phyloP scores from a whole-genome alignment of 2,888 invertebrate genomes.

The Drosophila algonquin region DNA sequence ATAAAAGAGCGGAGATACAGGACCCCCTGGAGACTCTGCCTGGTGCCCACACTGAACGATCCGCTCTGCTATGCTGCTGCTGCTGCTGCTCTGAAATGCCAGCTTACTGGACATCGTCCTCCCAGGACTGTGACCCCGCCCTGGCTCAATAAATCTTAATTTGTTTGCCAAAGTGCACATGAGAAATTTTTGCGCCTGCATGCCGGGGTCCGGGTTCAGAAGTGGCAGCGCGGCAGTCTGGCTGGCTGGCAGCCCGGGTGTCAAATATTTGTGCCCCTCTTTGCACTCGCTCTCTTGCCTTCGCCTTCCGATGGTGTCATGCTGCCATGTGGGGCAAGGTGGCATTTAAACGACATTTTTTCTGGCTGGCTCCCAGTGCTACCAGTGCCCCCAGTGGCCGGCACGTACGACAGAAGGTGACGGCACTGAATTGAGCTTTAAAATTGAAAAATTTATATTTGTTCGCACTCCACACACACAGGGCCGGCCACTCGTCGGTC shows the following conservation, averaged over 20 bases:
- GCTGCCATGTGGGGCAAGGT: not conserved
- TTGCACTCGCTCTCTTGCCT: not conserved
- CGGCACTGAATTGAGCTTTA: constrained; percentile 28
- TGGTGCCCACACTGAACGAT: not conserved
- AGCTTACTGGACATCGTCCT: constrained; percentile 33
- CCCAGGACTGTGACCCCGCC: constrained; percentile 26
- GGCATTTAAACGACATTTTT: constrained; percentile 39
- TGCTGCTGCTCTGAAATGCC: constrained; percentile 37
- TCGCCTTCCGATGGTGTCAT: constrained; percentile 7
- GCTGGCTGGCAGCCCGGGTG: constrained; percentile 2
- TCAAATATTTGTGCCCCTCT: constrained; percentile 42
- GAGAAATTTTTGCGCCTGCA: constrained; percentile 56
- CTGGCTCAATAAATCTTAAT: constrained; percentile 73
- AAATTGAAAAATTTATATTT: constrained; percentile 43
- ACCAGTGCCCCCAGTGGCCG: not conserved
- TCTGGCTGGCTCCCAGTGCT: not conserved
- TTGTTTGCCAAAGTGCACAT: constrained; percentile 71
- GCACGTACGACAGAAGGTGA: constrained; percentile 25
- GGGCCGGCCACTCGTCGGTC: constrained; percentile 7
- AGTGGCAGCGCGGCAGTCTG: constrained; percentile 1
- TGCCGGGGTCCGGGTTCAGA: constrained; percentile 7
- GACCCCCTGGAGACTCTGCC: not conserved
- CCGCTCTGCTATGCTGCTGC: not conserved
- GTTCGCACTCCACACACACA: constrained; percentile 26
- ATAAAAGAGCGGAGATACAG: not conserved